Evolutionary conservation across 2,797 vertebrate species (phyloP).

Genomic region (Melanogrammus aeglefinus): DNA sequence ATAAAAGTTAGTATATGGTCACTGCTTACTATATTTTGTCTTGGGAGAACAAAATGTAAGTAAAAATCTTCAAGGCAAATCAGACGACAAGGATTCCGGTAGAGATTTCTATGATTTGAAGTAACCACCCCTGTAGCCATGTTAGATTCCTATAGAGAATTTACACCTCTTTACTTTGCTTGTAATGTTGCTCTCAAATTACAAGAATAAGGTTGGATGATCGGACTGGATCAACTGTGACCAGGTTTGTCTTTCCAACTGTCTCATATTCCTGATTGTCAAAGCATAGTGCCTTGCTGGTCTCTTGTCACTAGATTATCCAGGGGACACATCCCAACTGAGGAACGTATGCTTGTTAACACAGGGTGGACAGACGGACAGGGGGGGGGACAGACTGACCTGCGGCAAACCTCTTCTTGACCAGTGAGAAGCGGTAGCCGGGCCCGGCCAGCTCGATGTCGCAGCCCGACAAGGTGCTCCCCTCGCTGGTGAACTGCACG

Average conservation of each 20-base stretch:
- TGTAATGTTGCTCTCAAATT: no score
- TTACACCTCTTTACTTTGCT: no score
- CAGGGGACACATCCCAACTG: no score
- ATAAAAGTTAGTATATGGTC: background rate
- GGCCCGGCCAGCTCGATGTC: slow-evolving; percentile 94
- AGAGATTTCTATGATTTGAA: background rate
- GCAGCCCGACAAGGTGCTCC: slow-evolving; percentile 91
- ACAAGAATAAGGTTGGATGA: no score
- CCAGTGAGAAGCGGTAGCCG: slow-evolving; percentile 95
- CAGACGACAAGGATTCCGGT: background rate
- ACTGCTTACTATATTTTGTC: background rate
- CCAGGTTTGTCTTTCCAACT: no score
- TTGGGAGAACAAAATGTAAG: background rate
- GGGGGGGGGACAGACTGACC: slow-evolving; percentile 67
- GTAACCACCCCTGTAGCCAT: background rate
- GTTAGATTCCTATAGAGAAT: no score
- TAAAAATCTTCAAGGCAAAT: background rate
- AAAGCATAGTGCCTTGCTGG: no score
- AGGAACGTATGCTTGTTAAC: no score
- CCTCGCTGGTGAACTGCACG: slow-evolving; percentile 97
- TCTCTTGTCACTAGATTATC: no score
- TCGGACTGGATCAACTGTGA: no score
- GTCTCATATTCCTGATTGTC: no score
- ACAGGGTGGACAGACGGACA: no score
- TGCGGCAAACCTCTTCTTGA: slow-evolving; percentile 98